Evolutionary conservation across 2,888 invertebrate species (phyloP).

Genomic region (Ditylenchus weischeri): DNA sequence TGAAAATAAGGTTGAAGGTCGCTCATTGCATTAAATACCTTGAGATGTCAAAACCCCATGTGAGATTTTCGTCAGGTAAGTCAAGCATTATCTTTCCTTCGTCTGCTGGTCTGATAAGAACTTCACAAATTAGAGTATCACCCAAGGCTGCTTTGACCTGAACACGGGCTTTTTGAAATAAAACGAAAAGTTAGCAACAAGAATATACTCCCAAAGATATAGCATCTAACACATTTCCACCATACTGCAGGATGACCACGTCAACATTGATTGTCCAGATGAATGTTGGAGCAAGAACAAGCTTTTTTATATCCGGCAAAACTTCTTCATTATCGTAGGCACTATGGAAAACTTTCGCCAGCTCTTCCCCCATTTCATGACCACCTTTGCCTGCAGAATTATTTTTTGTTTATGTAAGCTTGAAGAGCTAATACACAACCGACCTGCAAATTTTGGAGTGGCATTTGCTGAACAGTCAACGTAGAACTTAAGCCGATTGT

Average conservation of each 20-base stretch:
- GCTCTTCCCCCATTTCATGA: conserved; percentile 79
- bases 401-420: conserved; percentile 1
- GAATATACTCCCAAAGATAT: conserved; percentile 72
- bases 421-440: neutral
- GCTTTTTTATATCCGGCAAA: conserved; percentile 63
- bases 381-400: conserved; percentile 71
- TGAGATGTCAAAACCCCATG: conserved; percentile 43
- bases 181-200: neutral
- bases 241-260: conserved; percentile 76
- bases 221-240: conserved; percentile 92
- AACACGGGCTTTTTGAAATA: conserved; percentile 1
- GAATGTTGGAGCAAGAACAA: conserved; percentile 42
- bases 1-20: no score
- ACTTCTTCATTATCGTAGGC: conserved; percentile 70
- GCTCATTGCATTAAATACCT: conserved; percentile 13
- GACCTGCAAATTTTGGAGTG: conserved; percentile 88
- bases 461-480: conserved; percentile 97
- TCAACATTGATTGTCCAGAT: conserved; percentile 49
- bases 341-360: conserved; percentile 74
- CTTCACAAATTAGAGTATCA: conserved; percentile 42
- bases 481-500: conserved; percentile 82
- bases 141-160: conserved; percentile 49
- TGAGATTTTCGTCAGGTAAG: conserved; percentile 37
- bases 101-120: conserved; percentile 45
- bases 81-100: conserved; percentile 45